Evolutionary conservation across 2,888 invertebrate genomes (phyloP).

Genomic region (Phrixothrix hirtus): DNA sequence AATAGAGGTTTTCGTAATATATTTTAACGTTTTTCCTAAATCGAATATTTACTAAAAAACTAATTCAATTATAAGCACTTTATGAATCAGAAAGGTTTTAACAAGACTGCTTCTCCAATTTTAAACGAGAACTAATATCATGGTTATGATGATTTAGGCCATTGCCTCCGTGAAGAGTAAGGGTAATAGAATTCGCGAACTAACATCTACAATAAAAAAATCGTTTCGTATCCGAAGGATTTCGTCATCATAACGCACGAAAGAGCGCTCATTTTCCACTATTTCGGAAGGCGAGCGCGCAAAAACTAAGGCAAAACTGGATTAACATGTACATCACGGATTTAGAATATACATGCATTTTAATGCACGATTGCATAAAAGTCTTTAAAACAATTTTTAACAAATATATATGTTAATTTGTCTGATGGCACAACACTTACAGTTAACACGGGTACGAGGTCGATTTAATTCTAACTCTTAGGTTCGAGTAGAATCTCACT

Average conservation of each 20-base stretch:
- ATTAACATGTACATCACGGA: conserved; percentile 48
- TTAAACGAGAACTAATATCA: conserved; percentile 29
- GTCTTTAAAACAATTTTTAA: conserved; percentile 33
- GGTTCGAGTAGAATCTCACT: conserved; percentile 16
- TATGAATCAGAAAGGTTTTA: conserved; percentile 12
- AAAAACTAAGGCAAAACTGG: conserved; percentile 55
- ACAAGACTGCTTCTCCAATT: conserved; percentile 18
- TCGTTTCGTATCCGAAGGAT: conserved; percentile 51
- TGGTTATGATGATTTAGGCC: conserved; percentile 37
- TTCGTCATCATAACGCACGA: conserved; percentile 44
- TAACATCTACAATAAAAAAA: conserved; percentile 55
- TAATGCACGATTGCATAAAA: conserved; percentile 41
- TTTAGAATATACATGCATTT: conserved; percentile 55
- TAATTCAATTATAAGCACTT: no score
- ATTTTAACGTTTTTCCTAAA: no score
- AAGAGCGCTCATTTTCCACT: conserved; percentile 23
- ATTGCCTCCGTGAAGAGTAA: conserved; percentile 44
- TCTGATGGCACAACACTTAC: conserved; percentile 49
- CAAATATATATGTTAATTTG: conserved; percentile 43
- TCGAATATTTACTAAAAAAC: no score
- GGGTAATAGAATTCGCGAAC: conserved; percentile 49
- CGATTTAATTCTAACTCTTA: conserved; percentile 15
- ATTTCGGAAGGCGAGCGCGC: conserved; percentile 40
- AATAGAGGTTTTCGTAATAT: no score
- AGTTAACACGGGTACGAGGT: conserved; percentile 45